A percentile compares a stretch with the other conserved stretches of the same genome.
phyloP scores from a whole-genome alignment of 2,797 vertebrate genomes.

The Gymnoscopelus microlampas region DNA sequence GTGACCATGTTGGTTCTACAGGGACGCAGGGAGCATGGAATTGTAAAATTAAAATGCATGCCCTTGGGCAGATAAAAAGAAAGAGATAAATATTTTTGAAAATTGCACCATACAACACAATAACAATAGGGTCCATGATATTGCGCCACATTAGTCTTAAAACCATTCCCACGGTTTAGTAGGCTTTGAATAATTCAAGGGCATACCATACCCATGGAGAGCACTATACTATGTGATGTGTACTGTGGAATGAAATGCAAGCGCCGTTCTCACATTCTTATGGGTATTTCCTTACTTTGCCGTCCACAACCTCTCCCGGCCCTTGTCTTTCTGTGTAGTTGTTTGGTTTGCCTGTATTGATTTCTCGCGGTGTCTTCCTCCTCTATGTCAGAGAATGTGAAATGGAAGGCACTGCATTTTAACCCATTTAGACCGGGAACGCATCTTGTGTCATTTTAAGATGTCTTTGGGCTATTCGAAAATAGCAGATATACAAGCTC shows the following conservation, averaged over 20 bases:
- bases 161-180: slow-evolving; percentile 74
- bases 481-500: too few relatives aligned
- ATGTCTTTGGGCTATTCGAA: too few relatives aligned
- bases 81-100: slow-evolving; percentile 74
- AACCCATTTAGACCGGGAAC: too few relatives aligned
- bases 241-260: slow-evolving; percentile 75
- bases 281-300: slow-evolving; percentile 70
- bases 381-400: slow-evolving; percentile 77
- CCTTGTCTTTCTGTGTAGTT: slow-evolving; percentile 62
- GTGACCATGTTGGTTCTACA: slow-evolving; percentile 46
- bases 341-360: slow-evolving; percentile 82
- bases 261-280: slow-evolving; percentile 72
- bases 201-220: slow-evolving; percentile 70
- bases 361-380: slow-evolving; percentile 75
- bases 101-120: slow-evolving; percentile 72
- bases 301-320: slow-evolving; percentile 47
- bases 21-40: slow-evolving; percentile 38
- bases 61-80: slow-evolving; percentile 74
- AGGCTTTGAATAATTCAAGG: slow-evolving; percentile 83
- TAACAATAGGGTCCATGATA: slow-evolving; percentile 75
- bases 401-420: slow-evolving; percentile 87
- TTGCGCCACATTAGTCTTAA: slow-evolving; percentile 79
- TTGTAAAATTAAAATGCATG: slow-evolving; percentile 65
- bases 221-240: slow-evolving; percentile 70
- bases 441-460: too few relatives aligned